Evolutionary conservation across 2,888 invertebrate genomes (phyloP), one percentile per base, ranked within the genome.

Genomic region (Eubasilissa splendida): DNA sequence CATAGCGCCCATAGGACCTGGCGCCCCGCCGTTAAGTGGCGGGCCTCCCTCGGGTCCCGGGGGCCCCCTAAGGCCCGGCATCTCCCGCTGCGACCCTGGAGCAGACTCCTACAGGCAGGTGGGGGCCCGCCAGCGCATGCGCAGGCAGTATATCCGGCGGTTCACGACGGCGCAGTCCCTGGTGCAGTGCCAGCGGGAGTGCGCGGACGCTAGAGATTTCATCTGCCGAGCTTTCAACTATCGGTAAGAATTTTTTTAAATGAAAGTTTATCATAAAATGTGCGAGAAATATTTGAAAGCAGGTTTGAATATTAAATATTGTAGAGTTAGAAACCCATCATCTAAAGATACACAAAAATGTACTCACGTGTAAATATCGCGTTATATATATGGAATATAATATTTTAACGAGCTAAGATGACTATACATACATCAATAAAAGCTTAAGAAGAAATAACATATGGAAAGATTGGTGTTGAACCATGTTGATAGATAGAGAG

Each of bases 181-280:
- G 85, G 92, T 93, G 0, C 94, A 95, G 83, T 97, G 97, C 87
- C 96, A 97, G 88, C 91, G 95, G 82, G 96, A 96, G 86, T 97
- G 97, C 87, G 92, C 94, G 63, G 96, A 96, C 85, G 93, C 94
- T 53, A 91, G 95, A 85, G 96, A 96, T 86, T 97, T 97, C 87
- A 92, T 94, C 79, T 97, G 97, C 86, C 92, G 96, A 86, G 95
- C 96, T 56, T 97, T 97, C 88, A 97, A 96, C 89, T 97, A 93
- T 88, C 94, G 95, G 94, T 95, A 88, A 85, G 50, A 60, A 22
- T 22, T 8, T 60, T 22, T 22, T 22, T 22, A 22, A 22, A 22
- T 22, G 22, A 22, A 22, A 22, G 22, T 22, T 42, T 7, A 42
- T 42, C 4, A 5, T 42, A 42, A 42, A 42, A 42, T 42, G 7